These are phyloP conservation scores for Magallana ariakensis DNA, from an alignment of 1,140 invertebrate genomes.

Conservation along the genomic window DNA sequence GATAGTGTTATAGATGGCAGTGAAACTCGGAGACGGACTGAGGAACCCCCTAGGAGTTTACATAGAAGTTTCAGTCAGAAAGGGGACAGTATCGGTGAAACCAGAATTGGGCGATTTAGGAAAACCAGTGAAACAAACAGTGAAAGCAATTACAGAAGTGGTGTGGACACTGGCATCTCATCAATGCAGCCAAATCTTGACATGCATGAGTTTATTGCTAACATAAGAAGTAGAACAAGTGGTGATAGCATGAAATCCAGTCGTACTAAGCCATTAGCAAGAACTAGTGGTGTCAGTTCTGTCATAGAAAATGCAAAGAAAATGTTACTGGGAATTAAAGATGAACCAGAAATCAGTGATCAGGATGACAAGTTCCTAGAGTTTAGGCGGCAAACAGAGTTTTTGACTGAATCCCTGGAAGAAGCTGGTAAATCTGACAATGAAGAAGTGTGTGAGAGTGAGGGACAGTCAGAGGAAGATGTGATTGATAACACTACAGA, in stretches of 20 bases:
- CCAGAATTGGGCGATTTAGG: background rate
- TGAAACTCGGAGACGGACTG: background rate
- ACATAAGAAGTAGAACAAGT: conserved; percentile 11
- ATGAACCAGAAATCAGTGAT: background rate
- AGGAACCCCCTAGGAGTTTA: background rate
- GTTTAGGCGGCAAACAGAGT: background rate
- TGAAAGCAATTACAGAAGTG: conserved; percentile 6
- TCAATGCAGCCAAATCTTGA: background rate
- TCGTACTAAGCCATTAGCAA: background rate
- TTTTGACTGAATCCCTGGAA: conserved; percentile 7
- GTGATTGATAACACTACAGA: background rate
- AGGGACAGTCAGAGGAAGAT: background rate
- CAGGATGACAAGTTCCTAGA: background rate
- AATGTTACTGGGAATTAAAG: conserved; percentile 16
- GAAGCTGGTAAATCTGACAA: background rate
- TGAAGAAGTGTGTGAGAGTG: background rate
- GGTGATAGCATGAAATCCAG: background rate
- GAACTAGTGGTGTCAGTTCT: background rate
- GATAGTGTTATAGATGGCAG: conserved; percentile 39
- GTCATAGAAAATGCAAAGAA: conserved; percentile 7
- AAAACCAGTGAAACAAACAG: conserved; percentile 1
- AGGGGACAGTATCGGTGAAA: background rate
- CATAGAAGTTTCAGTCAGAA: background rate
- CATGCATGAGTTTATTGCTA: background rate
- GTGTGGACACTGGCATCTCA: background rate